Percentiles rank a stretch among this genome's conserved stretches.
These are phyloP conservation scores for Cheilosia scutellata DNA, from an alignment of 2,888 invertebrate genomes.

Conservation along the genomic window DNA sequence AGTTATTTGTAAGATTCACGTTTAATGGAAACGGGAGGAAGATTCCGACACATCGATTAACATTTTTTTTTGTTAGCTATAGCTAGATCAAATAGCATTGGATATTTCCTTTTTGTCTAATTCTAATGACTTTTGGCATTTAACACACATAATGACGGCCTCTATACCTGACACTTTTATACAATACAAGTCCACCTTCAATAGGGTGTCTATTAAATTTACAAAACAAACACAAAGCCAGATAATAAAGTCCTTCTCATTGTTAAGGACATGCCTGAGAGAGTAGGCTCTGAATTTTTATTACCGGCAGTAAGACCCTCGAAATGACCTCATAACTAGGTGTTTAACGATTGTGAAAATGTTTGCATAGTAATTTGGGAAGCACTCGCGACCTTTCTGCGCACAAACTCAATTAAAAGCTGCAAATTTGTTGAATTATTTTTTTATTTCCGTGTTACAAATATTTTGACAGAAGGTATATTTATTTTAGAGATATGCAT, in stretches of 20 bases:
- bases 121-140: too few species aligned
- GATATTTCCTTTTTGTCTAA: too few species aligned
- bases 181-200: too few species aligned
- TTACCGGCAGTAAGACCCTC: slow-evolving; percentile 20
- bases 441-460: too few species aligned
- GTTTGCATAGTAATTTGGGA: slow-evolving; percentile 46
- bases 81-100: too few species aligned
- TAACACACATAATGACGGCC: too few species aligned
- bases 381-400: slow-evolving; percentile 4
- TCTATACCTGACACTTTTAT: too few species aligned
- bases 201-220: too few species aligned
- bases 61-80: too few species aligned
- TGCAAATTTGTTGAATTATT: slow-evolving; percentile 16
- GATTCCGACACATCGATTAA: too few species aligned
- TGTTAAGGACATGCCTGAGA: slow-evolving; percentile 26
- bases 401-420: slow-evolving; percentile 43
- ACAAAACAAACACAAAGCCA: background rate
- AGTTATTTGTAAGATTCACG: too few species aligned
- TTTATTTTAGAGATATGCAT: background rate
- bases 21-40: too few species aligned
- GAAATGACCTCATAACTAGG: slow-evolving; percentile 52
- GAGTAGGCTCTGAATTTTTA: slow-evolving; percentile 37
- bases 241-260: slow-evolving; percentile 55
- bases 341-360: slow-evolving; percentile 50
- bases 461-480: background rate